Conservation (phyloP, 2,113 vertebrate species). For the Helogale parvula region DNA sequence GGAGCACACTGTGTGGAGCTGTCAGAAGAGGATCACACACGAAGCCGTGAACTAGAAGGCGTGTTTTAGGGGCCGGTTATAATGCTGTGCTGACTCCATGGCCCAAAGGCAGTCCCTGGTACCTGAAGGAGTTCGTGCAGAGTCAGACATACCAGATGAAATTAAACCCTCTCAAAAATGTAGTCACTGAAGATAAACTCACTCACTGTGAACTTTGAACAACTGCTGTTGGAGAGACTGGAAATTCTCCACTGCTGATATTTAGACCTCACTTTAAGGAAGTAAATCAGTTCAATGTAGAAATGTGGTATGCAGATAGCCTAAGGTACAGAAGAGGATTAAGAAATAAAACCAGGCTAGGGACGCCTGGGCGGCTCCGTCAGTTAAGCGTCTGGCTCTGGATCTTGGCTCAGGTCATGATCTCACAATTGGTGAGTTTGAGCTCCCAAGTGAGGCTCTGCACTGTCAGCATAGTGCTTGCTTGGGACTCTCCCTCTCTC, state of each 20-base stretch:
- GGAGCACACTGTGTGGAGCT: not conserved
- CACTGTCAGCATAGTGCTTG: no score
- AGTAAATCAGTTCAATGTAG: not conserved
- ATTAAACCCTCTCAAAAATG: not conserved
- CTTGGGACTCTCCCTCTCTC: no score
- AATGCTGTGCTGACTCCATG: not conserved
- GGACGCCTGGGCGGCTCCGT: no score
- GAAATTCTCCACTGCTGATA: not conserved
- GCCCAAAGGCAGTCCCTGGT: not conserved
- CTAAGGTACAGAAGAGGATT: not conserved
- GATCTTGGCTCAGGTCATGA: no score
- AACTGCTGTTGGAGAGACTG: not conserved
- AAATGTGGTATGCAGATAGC: not conserved
- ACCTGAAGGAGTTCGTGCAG: not conserved
- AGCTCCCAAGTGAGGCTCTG: no score
- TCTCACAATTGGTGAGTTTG: no score
- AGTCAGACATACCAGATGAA: not conserved
- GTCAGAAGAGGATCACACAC: not conserved
- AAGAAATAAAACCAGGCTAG: not conserved
- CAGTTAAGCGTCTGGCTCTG: no score
- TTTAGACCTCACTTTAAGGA: conserved; percentile 23
- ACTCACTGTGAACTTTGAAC: not conserved
- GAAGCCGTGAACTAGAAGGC: not conserved
- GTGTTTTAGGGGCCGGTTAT: not conserved
- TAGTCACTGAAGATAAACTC: not conserved